Base-by-base conservation (phyloP, 2,888 invertebrate species). In the Caenorhabditis sp. region DNA sequence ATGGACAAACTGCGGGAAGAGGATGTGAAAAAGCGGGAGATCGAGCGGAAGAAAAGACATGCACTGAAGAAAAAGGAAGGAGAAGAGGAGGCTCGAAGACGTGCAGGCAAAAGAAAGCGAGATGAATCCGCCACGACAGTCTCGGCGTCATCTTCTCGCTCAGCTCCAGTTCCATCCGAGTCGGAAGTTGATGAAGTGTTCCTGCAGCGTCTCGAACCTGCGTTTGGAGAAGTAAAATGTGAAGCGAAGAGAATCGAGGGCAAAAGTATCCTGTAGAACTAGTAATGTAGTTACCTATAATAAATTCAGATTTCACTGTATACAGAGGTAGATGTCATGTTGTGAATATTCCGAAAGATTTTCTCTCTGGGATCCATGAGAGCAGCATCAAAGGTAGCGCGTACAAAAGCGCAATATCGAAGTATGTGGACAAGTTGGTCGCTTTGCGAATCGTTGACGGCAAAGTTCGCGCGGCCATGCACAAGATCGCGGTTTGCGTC, bases 321-420 rank as follows among this genome's bases (percentile, higher is more conserved):
- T 66, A 58, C 58, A 50, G 41, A 11, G 32, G 37, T 6, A 37
- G 26, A 15, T 66, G 59, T 11, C 32, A 66, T n/a, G 39, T 59
- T 0, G 30, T 55, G 2, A 74, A 74, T 30, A 68, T 74, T 17
- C 66, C 74, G 2, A 56, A 48, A 6, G 74, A 74, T 11, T 22
- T 74, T 3, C 30, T 74, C 5, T 35, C 17, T 17, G 66, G 50
- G 9, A 20, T 24, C 7, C 30, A 24, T 17, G n/a, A 35, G 13
- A 11, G 22, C 15, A 26, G 37, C 11, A 20, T 5, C 22, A 50
- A 43, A 20, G 55, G 56, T 2, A 48, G 50, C 26, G 41, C 48
- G 7, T 45, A 62, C 41, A 41, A 55, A 43, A 48, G 32, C 15
- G 66, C 68, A 1, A 15, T 65, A 1, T 15, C 24, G n/a, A 59